phyloP scores from a whole-genome alignment of 2,113 vertebrate genomes.

The Sprattus sprattus region DNA sequence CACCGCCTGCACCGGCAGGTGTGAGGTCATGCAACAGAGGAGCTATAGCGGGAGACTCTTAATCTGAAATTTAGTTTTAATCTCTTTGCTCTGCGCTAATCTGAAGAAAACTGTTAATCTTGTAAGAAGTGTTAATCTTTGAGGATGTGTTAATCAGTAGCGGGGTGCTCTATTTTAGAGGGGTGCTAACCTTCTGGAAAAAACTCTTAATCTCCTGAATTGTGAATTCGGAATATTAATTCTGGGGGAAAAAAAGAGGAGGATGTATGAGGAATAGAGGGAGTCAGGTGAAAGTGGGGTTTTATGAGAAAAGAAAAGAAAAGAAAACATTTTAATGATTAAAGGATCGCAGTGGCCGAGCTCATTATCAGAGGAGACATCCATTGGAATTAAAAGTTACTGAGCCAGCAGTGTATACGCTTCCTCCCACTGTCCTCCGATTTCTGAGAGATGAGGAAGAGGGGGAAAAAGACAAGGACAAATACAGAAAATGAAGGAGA shows the following conservation, averaged over 20 bases:
- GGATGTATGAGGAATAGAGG: not conserved
- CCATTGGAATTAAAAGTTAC: conserved; percentile 6
- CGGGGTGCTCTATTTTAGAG: conserved; percentile 24
- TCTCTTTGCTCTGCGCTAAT: conserved; percentile 31
- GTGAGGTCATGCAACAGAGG: not conserved
- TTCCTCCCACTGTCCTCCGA: not conserved
- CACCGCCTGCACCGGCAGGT: not conserved
- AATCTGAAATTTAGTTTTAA: conserved; percentile 35
- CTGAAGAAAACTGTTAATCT: conserved; percentile 39
- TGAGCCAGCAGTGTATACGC: not conserved
- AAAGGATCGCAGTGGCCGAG: not conserved
- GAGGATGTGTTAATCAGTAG: conserved; percentile 28
- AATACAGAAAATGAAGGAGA: not conserved
- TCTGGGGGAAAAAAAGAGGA: conserved; percentile 26
- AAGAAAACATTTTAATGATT: conserved; percentile 7
- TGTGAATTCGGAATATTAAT: conserved; percentile 28
- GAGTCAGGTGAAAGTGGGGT: not conserved
- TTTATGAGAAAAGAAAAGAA: not conserved
- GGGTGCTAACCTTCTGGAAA: conserved; percentile 30
- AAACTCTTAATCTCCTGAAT: conserved; percentile 24
- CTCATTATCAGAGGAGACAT: not conserved
- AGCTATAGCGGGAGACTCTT: not conserved
- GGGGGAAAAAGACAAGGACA: not conserved
- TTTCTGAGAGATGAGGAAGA: not conserved
- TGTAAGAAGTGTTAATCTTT: conserved; percentile 42